Percentiles rank a stretch among this genome's conserved stretches.
Evolutionary conservation across 1,140 invertebrate genomes (phyloP).

Genomic region (Apis mellifera): DNA sequence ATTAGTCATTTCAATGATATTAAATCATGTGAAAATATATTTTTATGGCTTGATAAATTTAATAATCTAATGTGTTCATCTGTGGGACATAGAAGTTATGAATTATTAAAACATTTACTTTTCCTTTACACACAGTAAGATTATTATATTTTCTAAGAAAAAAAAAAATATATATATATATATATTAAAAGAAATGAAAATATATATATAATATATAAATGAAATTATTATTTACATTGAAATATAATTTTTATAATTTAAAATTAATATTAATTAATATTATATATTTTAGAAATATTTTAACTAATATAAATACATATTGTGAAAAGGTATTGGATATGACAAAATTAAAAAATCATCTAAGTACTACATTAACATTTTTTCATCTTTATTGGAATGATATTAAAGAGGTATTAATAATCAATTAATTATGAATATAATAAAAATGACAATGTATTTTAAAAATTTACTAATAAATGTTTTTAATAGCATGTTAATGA

Average conservation of each 20-base stretch:
- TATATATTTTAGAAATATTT: constrained; percentile 69
- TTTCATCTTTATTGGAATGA: constrained; percentile 74
- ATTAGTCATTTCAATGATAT: constrained; percentile 7
- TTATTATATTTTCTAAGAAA: constrained; percentile 5
- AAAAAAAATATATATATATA: neutral
- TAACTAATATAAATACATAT: constrained; percentile 50
- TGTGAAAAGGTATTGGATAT: constrained; percentile 45
- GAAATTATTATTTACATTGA: neutral
- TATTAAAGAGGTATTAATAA: constrained; percentile 69
- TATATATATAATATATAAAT: neutral
- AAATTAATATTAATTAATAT: constrained; percentile 23
- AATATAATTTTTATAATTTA: neutral
- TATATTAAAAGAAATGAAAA: neutral
- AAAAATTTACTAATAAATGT: constrained; percentile 38
- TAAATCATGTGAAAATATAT: constrained; percentile 46
- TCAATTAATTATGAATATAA: neutral
- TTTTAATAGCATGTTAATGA: constrained; percentile 67
- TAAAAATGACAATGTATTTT: neutral
- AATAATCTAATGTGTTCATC: constrained; percentile 60
- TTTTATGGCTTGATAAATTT: constrained; percentile 70
- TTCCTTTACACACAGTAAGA: constrained; percentile 68
- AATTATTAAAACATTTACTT: constrained; percentile 64
- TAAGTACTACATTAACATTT: constrained; percentile 70
- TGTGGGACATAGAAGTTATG: constrained; percentile 62
- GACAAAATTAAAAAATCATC: constrained; percentile 67